Conservation (phyloP, 2,113 vertebrate species). For the Varanus komodoensis region DNA sequence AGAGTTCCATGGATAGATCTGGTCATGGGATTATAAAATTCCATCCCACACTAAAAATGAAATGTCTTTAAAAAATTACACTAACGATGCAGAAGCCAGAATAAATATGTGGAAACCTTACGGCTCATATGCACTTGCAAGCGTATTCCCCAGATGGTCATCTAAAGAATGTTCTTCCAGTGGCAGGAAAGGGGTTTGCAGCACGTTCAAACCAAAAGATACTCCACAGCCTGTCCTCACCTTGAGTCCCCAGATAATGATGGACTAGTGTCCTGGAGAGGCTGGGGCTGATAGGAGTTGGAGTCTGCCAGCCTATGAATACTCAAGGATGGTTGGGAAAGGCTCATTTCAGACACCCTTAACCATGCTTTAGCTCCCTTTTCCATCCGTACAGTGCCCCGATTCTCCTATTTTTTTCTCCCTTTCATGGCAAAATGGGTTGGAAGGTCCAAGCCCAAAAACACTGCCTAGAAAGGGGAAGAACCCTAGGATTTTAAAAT, state of each 20-base stretch:
- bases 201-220: background rate
- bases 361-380: too few relatives aligned
- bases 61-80: conserved; percentile 2
- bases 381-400: too few relatives aligned
- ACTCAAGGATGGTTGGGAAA: too few relatives aligned
- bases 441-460: too few relatives aligned
- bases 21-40: conserved; percentile 17
- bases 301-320: too few relatives aligned
- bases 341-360: too few relatives aligned
- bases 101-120: conserved; percentile 43
- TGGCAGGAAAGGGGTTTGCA: background rate
- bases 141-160: background rate
- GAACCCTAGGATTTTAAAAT: too few relatives aligned
- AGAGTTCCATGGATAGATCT: background rate
- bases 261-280: too few relatives aligned
- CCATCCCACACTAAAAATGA: background rate
- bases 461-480: too few relatives aligned
- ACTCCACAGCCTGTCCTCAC: background rate
- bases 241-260: background rate
- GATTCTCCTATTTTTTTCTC: too few relatives aligned
- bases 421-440: too few relatives aligned
- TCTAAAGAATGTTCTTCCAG: background rate
- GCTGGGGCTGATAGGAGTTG: too few relatives aligned
- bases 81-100: conserved; percentile 13
- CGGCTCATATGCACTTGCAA: background rate